Evolutionary conservation across 1,140 invertebrate species (phyloP), one percentile per base, ranked within the genome.

Genomic region (Trichoplusia ni): DNA sequence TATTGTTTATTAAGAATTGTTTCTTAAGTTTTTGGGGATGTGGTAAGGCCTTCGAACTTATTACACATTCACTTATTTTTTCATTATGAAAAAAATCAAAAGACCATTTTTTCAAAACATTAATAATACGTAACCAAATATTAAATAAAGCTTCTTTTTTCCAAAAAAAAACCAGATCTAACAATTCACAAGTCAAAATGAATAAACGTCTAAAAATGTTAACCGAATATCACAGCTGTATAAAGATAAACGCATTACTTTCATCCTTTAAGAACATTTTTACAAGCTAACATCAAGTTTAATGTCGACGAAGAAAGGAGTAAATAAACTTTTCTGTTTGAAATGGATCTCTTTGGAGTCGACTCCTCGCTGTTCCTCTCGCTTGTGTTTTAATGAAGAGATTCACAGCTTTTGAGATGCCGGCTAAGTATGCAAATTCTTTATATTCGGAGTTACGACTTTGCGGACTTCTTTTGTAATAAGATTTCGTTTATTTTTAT

Each of bases 301-400:
- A 31, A 58, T 44, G 37, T 42, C 25, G 16, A 25, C 11, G 35
- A 58, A 21, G 19, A 58, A 44, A 58, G 44, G 23, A 21, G 19
- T 16, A 56, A 56, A 38, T 27, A 58, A 25, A 58, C 16, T 44
- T 44, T n/a, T 44, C 25, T 42, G 54, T 58, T 38, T 58, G 25
- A 42, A 58, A 58, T 58, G 37, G 37, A 58, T 58, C 37, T 58
- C 37, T 56, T 40, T 19, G 16, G 44, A 29, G 5, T 21, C 23
- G 53, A 42, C 16, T 25, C 25, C 54, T 37, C 16, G 18, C 38
- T 38, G 54, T n/a, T n/a, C n/a, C n/a, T n/a, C 35, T 35, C 18
- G 18, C 35, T 49, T 25, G 40, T 44, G 54, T n/a, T 58, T 44
- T 58, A 58, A 58, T 58, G 54, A 58, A 58, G 54, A 42, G 54